Evolutionary conservation across 53 echinoderm and acorn worm genomes (phyloP), one percentile per base, ranked within the genome.

Genomic region (Antedon mediterranea): DNA sequence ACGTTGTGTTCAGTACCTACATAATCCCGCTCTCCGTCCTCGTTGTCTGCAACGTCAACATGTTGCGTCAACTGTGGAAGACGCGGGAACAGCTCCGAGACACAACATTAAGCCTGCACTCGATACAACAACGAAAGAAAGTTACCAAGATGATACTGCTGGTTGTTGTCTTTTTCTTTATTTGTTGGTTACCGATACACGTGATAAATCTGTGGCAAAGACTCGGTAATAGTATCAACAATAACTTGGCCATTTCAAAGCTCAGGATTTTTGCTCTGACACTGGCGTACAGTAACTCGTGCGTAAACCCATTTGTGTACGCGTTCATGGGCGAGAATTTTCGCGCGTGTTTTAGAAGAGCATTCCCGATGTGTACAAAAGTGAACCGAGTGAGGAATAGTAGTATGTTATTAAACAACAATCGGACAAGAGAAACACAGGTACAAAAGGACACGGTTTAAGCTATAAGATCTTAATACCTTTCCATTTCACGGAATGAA

Each of bases 321-420:
- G 92, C 92, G 13, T 97, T 97, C 77, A 84, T 97, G 90, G 98
- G 98, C 0, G 89, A 91, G 78, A 97, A 97, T 32, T 97, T 92
- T 72, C 72, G 98, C 37, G 77, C 81, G n/a, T 90, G 90, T 71
- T 92, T 97, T 72, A 97, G 86, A 79, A 87, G 90, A 75, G 92
- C 89, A 30, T 97, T 92, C 78, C 91, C 98, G 27, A 43, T 80
- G 6, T 94, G 90, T 23, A 57, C 14, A 15, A 57, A 57, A 26
- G 9, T 26, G 11, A 57, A 57, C 23, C 57, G 57, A 8, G 57
- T 57, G 11, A 23, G 14, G 23, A 13, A 57, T 57, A 57, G 57
- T 23, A 57, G 57, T 57, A 57, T 57, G 41, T n/a, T n/a, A 37
- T 4, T 37, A 11, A 57, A 57, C 23, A 57, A 3, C 23, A 15